A percentile compares a stretch with the other conserved stretches of the same genome.
Evolutionary conservation across 1,140 invertebrate genomes (phyloP).

Genomic region (Nephotettix cincticeps): DNA sequence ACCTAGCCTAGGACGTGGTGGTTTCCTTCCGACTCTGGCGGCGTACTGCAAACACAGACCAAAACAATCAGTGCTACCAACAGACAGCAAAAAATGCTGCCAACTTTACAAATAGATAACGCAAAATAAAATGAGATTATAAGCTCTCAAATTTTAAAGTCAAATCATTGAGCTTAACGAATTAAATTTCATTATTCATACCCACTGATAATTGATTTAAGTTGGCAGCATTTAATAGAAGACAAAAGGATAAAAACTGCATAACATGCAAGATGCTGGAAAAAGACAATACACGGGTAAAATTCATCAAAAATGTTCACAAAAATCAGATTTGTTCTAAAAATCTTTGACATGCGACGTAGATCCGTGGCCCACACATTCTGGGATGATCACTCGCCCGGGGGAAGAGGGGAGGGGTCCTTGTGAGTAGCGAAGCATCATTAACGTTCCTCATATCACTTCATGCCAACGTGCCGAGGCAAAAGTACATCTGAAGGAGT

Average conservation of each 20-base stretch:
- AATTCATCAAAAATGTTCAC: too few species aligned
- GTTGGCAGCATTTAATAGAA: background rate
- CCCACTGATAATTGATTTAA: background rate
- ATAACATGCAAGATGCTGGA: too few species aligned
- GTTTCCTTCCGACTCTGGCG: background rate
- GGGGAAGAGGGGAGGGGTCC: background rate
- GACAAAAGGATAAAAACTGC: too few species aligned
- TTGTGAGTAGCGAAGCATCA: slow-evolving; percentile 24
- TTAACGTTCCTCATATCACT: slow-evolving; percentile 21
- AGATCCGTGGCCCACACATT: too few species aligned
- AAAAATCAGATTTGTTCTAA: too few species aligned
- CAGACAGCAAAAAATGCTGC: background rate
- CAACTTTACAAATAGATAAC: slow-evolving; percentile 12
- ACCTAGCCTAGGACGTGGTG: background rate
- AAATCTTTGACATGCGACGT: too few species aligned
- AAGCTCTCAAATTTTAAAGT: background rate
- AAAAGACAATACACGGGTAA: too few species aligned
- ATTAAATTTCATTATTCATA: background rate
- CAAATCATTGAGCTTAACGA: background rate
- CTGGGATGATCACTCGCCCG: too few species aligned
- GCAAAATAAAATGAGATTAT: too few species aligned
- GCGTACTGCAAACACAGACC: background rate
- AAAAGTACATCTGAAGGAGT: too few species aligned
- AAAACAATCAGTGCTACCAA: slow-evolving; percentile 25
- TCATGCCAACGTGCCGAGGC: too few species aligned